Evolutionary conservation across 1,140 invertebrate species (phyloP), one percentile per base, ranked within the genome.

Genomic region (Diorhabda sublineata): DNA sequence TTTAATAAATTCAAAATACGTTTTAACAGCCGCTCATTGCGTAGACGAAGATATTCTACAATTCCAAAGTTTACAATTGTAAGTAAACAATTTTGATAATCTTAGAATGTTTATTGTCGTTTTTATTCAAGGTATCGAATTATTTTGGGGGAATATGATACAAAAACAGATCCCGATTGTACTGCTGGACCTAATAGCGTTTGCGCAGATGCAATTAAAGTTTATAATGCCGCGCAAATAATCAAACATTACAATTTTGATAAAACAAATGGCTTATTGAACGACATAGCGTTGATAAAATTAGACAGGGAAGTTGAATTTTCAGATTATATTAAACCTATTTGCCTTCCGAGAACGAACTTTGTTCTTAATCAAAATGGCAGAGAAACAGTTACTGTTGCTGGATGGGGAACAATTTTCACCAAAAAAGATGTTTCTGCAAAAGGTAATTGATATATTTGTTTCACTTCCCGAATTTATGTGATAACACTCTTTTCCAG

Each of bases 1-100:
- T 6, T 75, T 90, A 3, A 84, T 89, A 60, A 85, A 82, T 67
- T 82, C 83, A 58, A 81, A 85, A 26, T 90, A 89, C 75, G 82
- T 91, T 0, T 59, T 91, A n/a, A 90, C 90, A 0, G 90, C 90
- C 3, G 89, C 88, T 2, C 90, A 91, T 75, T 91, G 90, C 73
- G 78, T 90, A 9, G 78, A 69, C 62, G 11, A 52, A n/a, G 45
- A 41, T 8, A 70, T 72, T 64, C 60, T 72, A 56, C 64, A 62
- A 69, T n/a, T 44, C 4, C 44, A 41, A 45, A 59, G 41, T 9
- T 11, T 65, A 7, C 4, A 45, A 43, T 66, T 69, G 58, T 66
- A 60, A 67, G 45, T 56, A 26, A 26, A 26, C 26, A 26, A 26
- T 1, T 26, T 26, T 26, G 1, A 26, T 26, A 26, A 26, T 26